These are phyloP conservation scores for Eristalinus sepulchralis DNA, from an alignment of 2,888 invertebrate genomes.

Conservation along the genomic window DNA sequence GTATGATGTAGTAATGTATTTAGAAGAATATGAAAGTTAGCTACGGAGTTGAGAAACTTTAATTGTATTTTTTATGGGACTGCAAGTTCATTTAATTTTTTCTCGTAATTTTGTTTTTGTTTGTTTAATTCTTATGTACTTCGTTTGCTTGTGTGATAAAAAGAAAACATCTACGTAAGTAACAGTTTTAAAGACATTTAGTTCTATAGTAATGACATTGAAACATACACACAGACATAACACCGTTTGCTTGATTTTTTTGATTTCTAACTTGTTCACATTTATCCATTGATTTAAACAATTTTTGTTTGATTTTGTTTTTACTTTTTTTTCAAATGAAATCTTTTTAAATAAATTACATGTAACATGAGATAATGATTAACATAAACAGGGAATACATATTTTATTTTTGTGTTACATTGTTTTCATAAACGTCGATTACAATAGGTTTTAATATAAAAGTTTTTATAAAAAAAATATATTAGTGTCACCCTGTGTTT, in stretches of 20 bases:
- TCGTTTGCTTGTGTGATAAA: constrained; percentile 22
- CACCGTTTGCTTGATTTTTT: constrained; percentile 36
- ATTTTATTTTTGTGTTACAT: background rate
- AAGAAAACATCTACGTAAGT: constrained; percentile 65
- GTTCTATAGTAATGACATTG: constrained; percentile 69
- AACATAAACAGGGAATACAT: constrained; percentile 33
- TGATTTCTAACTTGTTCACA: constrained; percentile 23
- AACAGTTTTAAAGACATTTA: constrained; percentile 71
- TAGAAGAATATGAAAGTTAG: constrained; percentile 67
- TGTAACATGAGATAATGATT: constrained; percentile 35
- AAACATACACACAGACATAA: constrained; percentile 71
- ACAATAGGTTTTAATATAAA: constrained; percentile 51
- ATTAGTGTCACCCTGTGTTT: constrained; percentile 70
- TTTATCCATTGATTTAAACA: constrained; percentile 31
- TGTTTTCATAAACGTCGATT: constrained; percentile 52
- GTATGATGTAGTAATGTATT: constrained; percentile 29
- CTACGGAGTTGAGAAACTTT: constrained; percentile 56
- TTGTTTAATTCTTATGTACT: constrained; percentile 15
- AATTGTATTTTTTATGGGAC: constrained; percentile 2
- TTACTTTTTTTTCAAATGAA: constrained; percentile 10
- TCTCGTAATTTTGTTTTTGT: background rate
- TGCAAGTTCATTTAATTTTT: constrained; percentile 4
- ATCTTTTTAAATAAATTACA: constrained; percentile 1
- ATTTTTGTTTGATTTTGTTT: background rate
- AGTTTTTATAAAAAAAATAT: constrained; percentile 63